phyloP scores from a whole-genome alignment of 2,113 vertebrate species.

The mouse (Mus musculus) region GRCm39 chrX:39676001-39676500 shows the following conservation, averaged over 20 bases:
- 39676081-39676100: background rate
- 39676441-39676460: background rate
- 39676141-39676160: background rate
- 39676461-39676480: background rate
- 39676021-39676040: background rate
- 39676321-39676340: background rate
- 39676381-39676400: background rate
- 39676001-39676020: background rate
- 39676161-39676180: background rate
- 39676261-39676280: background rate
- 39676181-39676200: background rate
- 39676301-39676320: background rate
- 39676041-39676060: background rate
- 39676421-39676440: background rate
- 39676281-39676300: background rate
- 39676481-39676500: background rate
- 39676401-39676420: background rate
- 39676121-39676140: background rate
- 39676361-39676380: background rate
- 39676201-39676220: background rate
- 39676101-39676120: background rate
- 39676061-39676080: background rate
- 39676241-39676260: background rate
- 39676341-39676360: background rate
- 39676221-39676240: conserved; percentile 20